These are phyloP conservation scores for Trissolcus brochymenae DNA, from an alignment of 2,888 invertebrate species.

Conservation along the genomic window DNA sequence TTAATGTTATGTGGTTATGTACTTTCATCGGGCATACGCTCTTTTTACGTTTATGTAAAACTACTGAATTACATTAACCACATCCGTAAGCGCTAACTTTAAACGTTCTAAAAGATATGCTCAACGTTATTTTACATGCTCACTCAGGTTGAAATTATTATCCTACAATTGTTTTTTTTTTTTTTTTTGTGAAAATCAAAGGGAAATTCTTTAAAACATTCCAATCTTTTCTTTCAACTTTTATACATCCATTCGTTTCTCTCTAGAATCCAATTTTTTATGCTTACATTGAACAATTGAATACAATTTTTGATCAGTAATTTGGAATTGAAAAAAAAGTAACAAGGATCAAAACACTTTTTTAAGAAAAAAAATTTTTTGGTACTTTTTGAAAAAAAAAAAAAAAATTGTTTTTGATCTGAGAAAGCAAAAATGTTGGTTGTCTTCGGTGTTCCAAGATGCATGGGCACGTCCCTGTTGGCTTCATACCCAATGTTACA, in stretches of 20 bases:
- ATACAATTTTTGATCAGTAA: no score
- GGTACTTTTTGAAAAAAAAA: background rate
- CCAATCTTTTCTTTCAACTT: no score
- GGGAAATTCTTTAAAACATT: no score
- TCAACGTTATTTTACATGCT: no score
- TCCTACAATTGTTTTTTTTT: background rate
- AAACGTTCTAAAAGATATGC: no score
- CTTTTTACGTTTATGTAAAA: slow-evolving; percentile 15
- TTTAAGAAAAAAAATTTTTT: background rate
- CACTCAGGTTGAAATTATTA: no score
- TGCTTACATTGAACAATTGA: no score
- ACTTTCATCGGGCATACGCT: slow-evolving; percentile 16
- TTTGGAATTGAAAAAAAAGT: no score
- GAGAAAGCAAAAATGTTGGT: background rate
- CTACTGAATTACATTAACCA: slow-evolving; percentile 26
- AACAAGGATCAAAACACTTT: no score
- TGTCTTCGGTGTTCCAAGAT: slow-evolving; percentile 38
- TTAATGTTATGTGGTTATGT: slow-evolving; percentile 7
- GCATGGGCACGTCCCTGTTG: slow-evolving; percentile 53
- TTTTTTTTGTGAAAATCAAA: background rate
- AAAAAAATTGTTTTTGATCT: background rate
- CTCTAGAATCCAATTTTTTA: background rate
- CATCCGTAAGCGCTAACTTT: slow-evolving; percentile 7
- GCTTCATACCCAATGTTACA: slow-evolving; percentile 41
- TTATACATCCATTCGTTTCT: no score